Conservation (phyloP, 1,140 invertebrate species). For the Hylaeus anthracinus region DNA sequence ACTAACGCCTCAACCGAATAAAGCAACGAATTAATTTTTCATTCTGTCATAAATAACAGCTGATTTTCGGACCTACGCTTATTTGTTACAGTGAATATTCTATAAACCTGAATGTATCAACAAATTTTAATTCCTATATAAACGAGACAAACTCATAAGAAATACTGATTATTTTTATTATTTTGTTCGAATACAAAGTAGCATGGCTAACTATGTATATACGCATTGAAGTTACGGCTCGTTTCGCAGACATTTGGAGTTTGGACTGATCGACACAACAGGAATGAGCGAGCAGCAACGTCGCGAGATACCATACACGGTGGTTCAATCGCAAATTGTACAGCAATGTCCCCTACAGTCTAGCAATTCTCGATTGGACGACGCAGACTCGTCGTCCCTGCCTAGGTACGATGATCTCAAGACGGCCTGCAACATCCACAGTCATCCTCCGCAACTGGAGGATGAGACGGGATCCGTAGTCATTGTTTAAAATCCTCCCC, state of each 20-base stretch:
- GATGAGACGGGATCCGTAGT: conserved; percentile 81
- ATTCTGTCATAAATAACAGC: too few relatives aligned
- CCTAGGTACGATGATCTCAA: conserved; percentile 82
- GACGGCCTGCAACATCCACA: conserved; percentile 77
- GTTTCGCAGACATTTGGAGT: conserved; percentile 88
- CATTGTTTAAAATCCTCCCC: conserved; percentile 75
- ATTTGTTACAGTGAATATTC: too few relatives aligned
- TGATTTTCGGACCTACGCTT: too few relatives aligned
- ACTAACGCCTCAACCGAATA: too few relatives aligned
- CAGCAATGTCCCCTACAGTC: conserved; percentile 72
- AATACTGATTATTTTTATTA: too few relatives aligned
- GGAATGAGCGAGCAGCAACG: conserved; percentile 94
- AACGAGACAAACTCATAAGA: too few relatives aligned
- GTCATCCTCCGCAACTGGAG: conserved; percentile 77
- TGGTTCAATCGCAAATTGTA: conserved; percentile 84
- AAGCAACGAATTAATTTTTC: too few relatives aligned
- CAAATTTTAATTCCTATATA: too few relatives aligned
- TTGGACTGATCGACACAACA: conserved; percentile 92
- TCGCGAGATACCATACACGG: conserved; percentile 95
- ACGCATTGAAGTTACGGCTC: conserved; percentile 29
- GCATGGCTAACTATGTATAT: background rate
- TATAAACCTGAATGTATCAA: too few relatives aligned
- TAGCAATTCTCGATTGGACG: conserved; percentile 75
- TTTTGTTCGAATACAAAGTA: too few relatives aligned
- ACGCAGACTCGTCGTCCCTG: conserved; percentile 70